These are phyloP conservation scores for Ondatra zibethicus DNA, from an alignment of 2,113 vertebrate species.

Conservation along the genomic window DNA sequence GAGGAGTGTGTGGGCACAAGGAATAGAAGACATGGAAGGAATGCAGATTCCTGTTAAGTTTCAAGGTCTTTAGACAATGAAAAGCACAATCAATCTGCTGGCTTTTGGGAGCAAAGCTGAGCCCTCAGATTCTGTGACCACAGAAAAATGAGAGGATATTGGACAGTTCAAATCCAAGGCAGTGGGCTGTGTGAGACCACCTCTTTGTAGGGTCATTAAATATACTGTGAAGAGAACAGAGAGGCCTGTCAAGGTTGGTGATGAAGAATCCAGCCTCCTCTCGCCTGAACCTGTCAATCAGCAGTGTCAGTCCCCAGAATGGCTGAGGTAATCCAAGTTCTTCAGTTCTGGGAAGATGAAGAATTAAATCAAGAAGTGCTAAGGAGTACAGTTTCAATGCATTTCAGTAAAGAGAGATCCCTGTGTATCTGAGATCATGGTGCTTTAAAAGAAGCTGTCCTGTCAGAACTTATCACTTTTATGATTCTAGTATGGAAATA, in stretches of 20 bases:
- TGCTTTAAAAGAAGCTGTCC: conserved; percentile 5
- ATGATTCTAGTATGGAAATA: conserved; percentile 20
- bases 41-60: not conserved
- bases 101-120: not conserved
- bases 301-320: not conserved
- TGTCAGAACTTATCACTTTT: not conserved
- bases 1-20: not conserved
- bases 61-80: not conserved
- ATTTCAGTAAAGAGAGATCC: not conserved
- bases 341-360: not conserved
- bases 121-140: not conserved
- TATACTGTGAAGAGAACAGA: not conserved
- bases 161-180: not conserved
- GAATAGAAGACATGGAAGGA: conserved; percentile 17
- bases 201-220: not conserved
- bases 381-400: not conserved
- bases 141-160: not conserved
- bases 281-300: not conserved
- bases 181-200: not conserved
- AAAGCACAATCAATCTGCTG: not conserved
- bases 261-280: not conserved
- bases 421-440: not conserved
- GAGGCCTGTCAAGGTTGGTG: not conserved
- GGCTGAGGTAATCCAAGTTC: not conserved
- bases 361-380: not conserved